phyloP scores from a whole-genome alignment of 2,888 invertebrate species.

The Pristionchus entomophagus region DNA sequence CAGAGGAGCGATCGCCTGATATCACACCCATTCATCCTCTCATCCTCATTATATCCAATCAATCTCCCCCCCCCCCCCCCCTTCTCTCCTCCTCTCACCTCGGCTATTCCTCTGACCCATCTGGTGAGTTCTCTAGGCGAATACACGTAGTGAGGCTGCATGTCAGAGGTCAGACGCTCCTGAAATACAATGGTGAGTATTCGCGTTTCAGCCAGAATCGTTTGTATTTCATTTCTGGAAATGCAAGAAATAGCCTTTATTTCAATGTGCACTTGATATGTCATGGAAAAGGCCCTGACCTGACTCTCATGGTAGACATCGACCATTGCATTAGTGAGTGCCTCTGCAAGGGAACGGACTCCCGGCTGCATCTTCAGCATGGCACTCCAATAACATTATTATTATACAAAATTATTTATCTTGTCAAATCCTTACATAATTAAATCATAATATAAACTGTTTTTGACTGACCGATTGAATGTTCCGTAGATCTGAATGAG shows the following conservation, averaged over 20 bases:
- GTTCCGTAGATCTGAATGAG: slow-evolving; percentile 95
- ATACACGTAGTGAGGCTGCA: slow-evolving; percentile 99
- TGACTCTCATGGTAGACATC: slow-evolving; percentile 96
- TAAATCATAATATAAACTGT: no score
- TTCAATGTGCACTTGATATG: no score
- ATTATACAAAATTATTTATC: not conserved
- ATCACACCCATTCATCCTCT: slow-evolving; percentile 89
- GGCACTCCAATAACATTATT: slow-evolving; percentile 79
- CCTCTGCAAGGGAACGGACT: slow-evolving; percentile 92
- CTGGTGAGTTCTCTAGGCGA: slow-evolving; percentile 97
- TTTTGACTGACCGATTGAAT: slow-evolving; percentile 85
- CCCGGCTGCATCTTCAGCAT: slow-evolving; percentile 95
- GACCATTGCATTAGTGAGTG: slow-evolving; percentile 98
- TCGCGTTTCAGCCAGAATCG: not conserved
- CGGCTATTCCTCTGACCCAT: slow-evolving; percentile 99
- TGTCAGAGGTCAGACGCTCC: slow-evolving; percentile 98
- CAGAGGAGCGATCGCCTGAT: slow-evolving; percentile 95
- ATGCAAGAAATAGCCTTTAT: no score
- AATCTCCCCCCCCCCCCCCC: no score
- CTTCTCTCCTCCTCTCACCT: slow-evolving; percentile 77
- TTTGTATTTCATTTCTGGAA: not conserved
- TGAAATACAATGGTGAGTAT: slow-evolving; percentile 61
- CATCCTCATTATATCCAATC: no score
- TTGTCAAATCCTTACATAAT: no score
- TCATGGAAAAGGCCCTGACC: no score